Conservation (phyloP, 2,113 vertebrate genomes). For the Rallus limicola region DNA sequence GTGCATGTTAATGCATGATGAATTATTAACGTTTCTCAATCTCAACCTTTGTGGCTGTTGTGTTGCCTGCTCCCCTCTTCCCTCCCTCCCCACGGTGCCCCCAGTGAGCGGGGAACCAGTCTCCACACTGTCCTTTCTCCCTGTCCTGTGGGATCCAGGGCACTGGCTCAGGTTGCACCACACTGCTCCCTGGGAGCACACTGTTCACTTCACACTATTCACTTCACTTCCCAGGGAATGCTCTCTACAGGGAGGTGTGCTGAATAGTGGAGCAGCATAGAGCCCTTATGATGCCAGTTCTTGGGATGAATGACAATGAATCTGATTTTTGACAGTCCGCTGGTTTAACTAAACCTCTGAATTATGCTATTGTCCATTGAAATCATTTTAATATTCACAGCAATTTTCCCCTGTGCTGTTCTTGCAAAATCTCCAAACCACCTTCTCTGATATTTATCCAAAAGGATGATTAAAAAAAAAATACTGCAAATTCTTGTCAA, state of each 20-base stretch:
- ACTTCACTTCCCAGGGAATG: neutral
- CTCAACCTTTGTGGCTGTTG: neutral
- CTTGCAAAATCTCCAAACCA: conserved; percentile 29
- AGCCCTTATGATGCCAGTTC: neutral
- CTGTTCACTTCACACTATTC: too few species aligned
- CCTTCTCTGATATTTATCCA: conserved; percentile 36
- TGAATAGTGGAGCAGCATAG: neutral
- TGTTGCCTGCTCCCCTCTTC: neutral
- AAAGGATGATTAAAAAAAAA: conserved; percentile 29
- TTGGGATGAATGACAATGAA: conserved; percentile 44
- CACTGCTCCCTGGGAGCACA: neutral
- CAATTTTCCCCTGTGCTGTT: conserved; percentile 19
- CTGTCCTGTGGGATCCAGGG: conserved; percentile 3
- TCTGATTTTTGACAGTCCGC: conserved; percentile 44
- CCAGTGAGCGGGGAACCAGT: neutral
- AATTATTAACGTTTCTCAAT: conserved; percentile 70
- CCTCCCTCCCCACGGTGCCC: neutral
- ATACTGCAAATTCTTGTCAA: conserved; percentile 12
- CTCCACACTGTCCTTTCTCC: neutral
- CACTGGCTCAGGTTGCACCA: neutral
- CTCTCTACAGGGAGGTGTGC: neutral
- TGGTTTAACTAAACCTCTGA: conserved; percentile 61
- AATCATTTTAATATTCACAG: conserved; percentile 41
- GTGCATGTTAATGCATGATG: conserved; percentile 71
- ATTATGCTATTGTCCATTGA: conserved; percentile 45